Base-by-base conservation (phyloP, 2,888 invertebrate species). In the Sipha maydis region DNA sequence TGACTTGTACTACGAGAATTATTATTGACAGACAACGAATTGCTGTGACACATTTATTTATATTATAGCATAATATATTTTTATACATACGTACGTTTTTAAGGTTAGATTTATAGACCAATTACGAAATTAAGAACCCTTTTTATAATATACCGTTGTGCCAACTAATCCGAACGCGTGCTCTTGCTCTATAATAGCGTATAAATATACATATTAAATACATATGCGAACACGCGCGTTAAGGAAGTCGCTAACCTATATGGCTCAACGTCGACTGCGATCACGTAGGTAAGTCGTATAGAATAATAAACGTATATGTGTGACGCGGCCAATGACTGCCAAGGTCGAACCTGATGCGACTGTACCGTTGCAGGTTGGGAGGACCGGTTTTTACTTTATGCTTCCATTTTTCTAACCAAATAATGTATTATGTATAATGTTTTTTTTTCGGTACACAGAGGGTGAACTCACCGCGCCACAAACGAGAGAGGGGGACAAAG, bases 21-120 rank as follows among this genome's bases (percentile, higher is more conserved):
- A 75, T 38, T 71, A 84, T 48, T 41, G 67, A 28, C 69, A 41
- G 67, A 69, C 48, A 25, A 31, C 38, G 41, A 80, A n/a, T 14
- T 38, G 80, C 48, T 48, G 14, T 3, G 48, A 48, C 80, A 38
- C 34, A 67, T 61, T 48, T 48, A 48, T 48, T 48, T 11, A 48
- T 48, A 48, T 48, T 48, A 48, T 48, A 48, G 7, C 56, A 61
- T 79, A 61, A 71, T 77, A 76, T 76, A 17, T 76, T 48, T 41
- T 48, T 76, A 28, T 41, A 31, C 25, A 8, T 41, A 41, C 41
- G 25, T 7, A 31, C 28, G 67, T 34, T 14, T 41, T 76, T 75
- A 76, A 77, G 85, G 85, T 85, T 85, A 85, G 85, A 85, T 69
- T 69, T 85, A 78, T 78, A 69, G 77, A 85, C 85, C 77, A 78